A percentile compares a stretch with the other conserved stretches of the same genome.
Evolutionary conservation across 2,113 vertebrate species (phyloP).

Genomic region (Pandion haliaetus): DNA sequence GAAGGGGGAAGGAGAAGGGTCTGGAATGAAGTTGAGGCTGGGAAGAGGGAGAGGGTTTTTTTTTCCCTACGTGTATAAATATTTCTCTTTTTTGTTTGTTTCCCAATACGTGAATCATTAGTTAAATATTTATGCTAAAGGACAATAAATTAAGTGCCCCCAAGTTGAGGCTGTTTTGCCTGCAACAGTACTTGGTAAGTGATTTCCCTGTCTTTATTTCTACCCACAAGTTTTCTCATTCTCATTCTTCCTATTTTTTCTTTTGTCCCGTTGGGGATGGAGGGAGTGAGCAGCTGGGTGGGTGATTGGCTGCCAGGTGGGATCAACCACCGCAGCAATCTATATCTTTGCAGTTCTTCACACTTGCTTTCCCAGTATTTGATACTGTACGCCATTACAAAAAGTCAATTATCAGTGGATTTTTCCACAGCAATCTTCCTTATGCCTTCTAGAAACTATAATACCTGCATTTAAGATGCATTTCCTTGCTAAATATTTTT

Average conservation of each 20-base stretch:
- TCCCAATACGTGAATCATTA: background rate
- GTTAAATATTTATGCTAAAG: background rate
- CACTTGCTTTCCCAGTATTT: background rate
- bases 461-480: background rate
- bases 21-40: background rate
- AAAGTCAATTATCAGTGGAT: background rate
- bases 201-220: background rate
- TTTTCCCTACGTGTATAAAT: background rate
- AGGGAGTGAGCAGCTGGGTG: background rate
- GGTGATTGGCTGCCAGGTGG: background rate
- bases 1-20: background rate
- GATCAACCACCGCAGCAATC: background rate
- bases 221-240: background rate
- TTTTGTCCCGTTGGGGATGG: rapidly evolving
- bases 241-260: background rate
- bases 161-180: background rate
- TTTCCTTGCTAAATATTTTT: background rate
- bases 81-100: background rate
- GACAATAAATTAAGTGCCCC: background rate
- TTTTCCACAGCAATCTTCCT: background rate
- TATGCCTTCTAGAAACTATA: background rate
- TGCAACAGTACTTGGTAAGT: background rate
- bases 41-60: background rate
- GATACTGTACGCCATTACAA: background rate
- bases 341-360: background rate